A percentile compares a stretch with the other conserved stretches of the same genome.
Evolutionary conservation across 2,113 vertebrate genomes (phyloP).

Genomic region (Albula goreensis): DNA sequence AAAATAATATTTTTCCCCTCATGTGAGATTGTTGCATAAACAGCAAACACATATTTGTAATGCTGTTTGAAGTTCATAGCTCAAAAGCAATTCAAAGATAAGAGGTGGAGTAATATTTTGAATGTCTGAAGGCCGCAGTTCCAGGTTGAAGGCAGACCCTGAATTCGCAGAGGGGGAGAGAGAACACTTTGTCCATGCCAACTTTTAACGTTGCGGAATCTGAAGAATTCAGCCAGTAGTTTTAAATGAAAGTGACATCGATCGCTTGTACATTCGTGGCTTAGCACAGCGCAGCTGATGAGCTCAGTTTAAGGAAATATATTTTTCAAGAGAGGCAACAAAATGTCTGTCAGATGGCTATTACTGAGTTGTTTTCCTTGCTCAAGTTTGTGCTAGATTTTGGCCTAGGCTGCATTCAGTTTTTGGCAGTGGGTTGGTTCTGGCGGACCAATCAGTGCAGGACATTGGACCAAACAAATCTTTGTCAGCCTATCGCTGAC

Average conservation of each 20-base stretch:
- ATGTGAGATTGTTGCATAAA: not conserved
- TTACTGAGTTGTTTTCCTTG: not conserved
- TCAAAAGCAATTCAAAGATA: not conserved
- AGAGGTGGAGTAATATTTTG: not conserved
- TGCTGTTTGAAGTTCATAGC: not conserved
- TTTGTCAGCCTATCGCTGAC: slow-evolving; percentile 8
- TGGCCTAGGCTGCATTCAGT: not conserved
- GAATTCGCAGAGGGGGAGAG: slow-evolving; percentile 2
- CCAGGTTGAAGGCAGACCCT: not conserved
- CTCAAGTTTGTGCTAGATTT: not conserved
- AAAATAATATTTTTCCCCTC: not conserved
- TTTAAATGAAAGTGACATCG: not conserved
- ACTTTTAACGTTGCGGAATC: not conserved
- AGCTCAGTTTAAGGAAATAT: not conserved
- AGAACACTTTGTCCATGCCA: slow-evolving; percentile 4
- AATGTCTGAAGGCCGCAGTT: not conserved
- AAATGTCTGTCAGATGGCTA: not conserved
- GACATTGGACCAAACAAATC: slow-evolving; percentile 1
- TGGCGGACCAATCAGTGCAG: not conserved
- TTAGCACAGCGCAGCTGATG: not conserved
- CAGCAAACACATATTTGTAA: not conserved
- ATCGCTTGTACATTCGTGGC: not conserved
- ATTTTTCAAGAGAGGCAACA: not conserved
- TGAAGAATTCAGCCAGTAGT: slow-evolving; percentile 6
- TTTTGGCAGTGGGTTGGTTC: not conserved